Evolutionary conservation across 1,140 invertebrate genomes (phyloP).

Genomic region (Psix sp.): DNA sequence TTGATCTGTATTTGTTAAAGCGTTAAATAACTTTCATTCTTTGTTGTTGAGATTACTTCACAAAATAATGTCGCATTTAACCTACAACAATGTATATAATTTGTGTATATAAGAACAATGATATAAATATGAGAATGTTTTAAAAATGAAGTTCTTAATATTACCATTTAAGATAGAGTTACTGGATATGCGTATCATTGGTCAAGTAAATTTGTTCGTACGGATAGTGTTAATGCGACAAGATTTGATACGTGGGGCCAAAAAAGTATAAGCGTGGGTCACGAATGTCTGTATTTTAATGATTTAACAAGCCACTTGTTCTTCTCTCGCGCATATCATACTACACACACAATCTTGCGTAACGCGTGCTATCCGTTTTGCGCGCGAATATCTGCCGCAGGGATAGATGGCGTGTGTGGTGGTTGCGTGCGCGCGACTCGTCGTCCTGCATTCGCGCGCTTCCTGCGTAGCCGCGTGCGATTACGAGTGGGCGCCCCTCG

Average conservation of each 20-base stretch:
- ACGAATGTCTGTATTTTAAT: slow-evolving; percentile 64
- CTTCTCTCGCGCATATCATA: slow-evolving; percentile 42
- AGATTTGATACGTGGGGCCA: slow-evolving; percentile 47
- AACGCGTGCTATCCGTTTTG: slow-evolving; percentile 49
- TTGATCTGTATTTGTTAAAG: no score
- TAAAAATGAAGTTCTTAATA: no score
- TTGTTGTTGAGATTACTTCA: no score
- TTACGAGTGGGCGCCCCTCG: slow-evolving; percentile 65
- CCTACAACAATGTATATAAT: no score
- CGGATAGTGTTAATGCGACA: slow-evolving; percentile 23
- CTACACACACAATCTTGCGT: slow-evolving; percentile 45
- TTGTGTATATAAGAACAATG: no score
- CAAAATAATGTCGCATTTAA: no score
- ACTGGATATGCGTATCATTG: background rate
- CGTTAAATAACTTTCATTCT: no score
- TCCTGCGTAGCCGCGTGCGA: slow-evolving; percentile 42
- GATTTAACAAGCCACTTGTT: slow-evolving; percentile 68
- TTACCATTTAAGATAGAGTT: no score
- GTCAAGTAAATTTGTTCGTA: slow-evolving; percentile 8
- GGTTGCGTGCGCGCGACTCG: slow-evolving; percentile 51
- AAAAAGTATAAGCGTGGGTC: slow-evolving; percentile 60
- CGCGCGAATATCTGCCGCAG: slow-evolving; percentile 43
- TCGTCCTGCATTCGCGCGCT: slow-evolving; percentile 30
- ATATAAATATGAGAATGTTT: no score
- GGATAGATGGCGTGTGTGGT: slow-evolving; percentile 40